These are phyloP conservation scores for Pseudachorutes palmiensis DNA, from an alignment of 1,140 invertebrate species.

Conservation along the genomic window DNA sequence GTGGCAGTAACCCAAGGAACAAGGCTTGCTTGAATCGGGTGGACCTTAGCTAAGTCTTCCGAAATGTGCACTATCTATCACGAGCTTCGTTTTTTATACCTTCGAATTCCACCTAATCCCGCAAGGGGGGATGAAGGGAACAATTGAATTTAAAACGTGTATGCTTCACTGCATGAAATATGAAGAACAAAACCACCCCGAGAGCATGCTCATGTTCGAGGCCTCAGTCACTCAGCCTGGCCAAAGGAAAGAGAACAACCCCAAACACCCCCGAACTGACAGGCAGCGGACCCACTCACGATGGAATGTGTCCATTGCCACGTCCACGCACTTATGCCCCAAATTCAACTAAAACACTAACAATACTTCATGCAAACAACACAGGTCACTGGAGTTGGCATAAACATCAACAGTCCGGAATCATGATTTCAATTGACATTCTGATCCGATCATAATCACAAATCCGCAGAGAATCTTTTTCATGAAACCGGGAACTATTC, in stretches of 20 bases:
- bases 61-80: neutral
- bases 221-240: too few species aligned
- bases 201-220: neutral
- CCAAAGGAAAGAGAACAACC: neutral
- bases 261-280: neutral
- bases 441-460: neutral
- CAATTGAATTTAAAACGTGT: neutral
- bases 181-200: neutral
- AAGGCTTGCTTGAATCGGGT: neutral
- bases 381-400: too few species aligned
- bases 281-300: neutral
- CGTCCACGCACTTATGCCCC: too few species aligned
- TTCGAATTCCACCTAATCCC: neutral
- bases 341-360: too few species aligned
- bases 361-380: too few species aligned
- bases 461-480: neutral
- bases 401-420: too few species aligned
- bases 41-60: neutral
- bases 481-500: neutral
- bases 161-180: neutral
- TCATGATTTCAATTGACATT: too few species aligned
- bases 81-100: neutral
- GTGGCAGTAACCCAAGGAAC: neutral
- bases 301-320: neutral
- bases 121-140: neutral